Percentiles rank a stretch among this genome's conserved stretches.
Conservation (phyloP, 2,888 invertebrate genomes). For the Cepaea hortensis region DNA sequence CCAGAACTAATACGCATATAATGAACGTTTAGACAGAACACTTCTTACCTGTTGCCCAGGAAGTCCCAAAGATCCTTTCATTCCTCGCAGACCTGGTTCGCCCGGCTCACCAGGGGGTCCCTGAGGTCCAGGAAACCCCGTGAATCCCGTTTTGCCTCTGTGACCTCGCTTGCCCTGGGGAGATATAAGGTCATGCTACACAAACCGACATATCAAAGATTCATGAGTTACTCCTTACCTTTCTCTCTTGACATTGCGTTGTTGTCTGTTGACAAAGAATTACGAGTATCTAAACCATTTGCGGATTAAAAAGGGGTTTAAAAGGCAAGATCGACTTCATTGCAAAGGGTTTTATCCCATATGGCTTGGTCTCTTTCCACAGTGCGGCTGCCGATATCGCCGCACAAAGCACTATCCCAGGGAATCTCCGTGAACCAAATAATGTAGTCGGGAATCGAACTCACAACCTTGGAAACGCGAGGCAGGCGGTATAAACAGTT, state of each 20-base stretch:
- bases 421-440: too few relatives aligned
- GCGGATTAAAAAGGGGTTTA: background rate
- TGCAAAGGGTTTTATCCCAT: too few relatives aligned
- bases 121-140: slow-evolving; percentile 77
- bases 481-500: background rate
- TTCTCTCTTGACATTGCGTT: too few relatives aligned
- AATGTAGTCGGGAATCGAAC: too few relatives aligned
- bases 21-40: too few relatives aligned
- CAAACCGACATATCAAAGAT: slow-evolving; percentile 31
- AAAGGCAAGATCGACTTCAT: too few relatives aligned
- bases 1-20: too few relatives aligned
- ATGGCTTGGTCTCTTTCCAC: too few relatives aligned
- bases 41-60: slow-evolving; percentile 74
- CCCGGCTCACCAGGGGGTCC: slow-evolving; percentile 82
- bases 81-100: slow-evolving; percentile 66
- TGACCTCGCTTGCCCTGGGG: slow-evolving; percentile 55
- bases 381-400: too few relatives aligned
- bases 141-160: slow-evolving; percentile 53
- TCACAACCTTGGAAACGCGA: too few relatives aligned
- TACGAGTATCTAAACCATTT: background rate
- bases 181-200: background rate
- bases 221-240: background rate
- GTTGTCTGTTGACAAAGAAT: background rate
- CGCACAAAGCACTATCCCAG: too few relatives aligned
- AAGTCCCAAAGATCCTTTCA: slow-evolving; percentile 79